Evolutionary conservation across 2,888 invertebrate species (phyloP).

Genomic region (Eupithecia pulchellata): DNA sequence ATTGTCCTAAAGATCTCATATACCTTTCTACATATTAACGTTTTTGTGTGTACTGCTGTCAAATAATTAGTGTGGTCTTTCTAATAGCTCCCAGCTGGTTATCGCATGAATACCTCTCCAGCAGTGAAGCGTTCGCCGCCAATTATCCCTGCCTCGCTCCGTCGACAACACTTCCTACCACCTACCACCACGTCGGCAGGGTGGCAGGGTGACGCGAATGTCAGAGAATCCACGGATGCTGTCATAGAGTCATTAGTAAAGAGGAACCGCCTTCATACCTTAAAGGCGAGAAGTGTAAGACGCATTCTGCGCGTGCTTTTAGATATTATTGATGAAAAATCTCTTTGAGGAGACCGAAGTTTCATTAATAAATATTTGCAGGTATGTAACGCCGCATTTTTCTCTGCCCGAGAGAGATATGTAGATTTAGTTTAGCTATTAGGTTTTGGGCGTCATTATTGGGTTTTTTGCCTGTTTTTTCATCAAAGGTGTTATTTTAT

Average conservation of each 20-base stretch:
- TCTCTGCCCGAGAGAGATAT: background rate
- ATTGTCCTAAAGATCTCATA: too few relatives aligned
- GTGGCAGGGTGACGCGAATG: slow-evolving; percentile 2
- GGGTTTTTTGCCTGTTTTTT: background rate
- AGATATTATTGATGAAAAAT: background rate
- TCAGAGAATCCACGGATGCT: slow-evolving; percentile 9
- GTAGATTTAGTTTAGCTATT: background rate
- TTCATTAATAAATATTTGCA: slow-evolving; percentile 23
- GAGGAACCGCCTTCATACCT: slow-evolving; percentile 6
- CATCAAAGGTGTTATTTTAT: background rate
- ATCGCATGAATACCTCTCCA: slow-evolving; percentile 18
- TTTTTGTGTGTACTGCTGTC: too few relatives aligned
- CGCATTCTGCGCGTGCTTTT: slow-evolving; percentile 2
- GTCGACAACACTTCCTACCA: slow-evolving; percentile 15
- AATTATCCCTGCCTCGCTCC: slow-evolving; percentile 28
- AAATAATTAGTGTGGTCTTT: background rate
- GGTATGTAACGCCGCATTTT: background rate
- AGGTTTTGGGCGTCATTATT: background rate
- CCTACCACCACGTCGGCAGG: slow-evolving; percentile 20
- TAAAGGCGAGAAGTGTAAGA: background rate
- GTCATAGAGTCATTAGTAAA: slow-evolving; percentile 22
- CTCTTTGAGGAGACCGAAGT: background rate
- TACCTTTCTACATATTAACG: too few relatives aligned
- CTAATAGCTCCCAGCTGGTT: slow-evolving; percentile 16
- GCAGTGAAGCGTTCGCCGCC: slow-evolving; percentile 25